These are phyloP conservation scores for Bombus pascuorum DNA, from an alignment of 1,140 invertebrate species.

Conservation along the genomic window DNA sequence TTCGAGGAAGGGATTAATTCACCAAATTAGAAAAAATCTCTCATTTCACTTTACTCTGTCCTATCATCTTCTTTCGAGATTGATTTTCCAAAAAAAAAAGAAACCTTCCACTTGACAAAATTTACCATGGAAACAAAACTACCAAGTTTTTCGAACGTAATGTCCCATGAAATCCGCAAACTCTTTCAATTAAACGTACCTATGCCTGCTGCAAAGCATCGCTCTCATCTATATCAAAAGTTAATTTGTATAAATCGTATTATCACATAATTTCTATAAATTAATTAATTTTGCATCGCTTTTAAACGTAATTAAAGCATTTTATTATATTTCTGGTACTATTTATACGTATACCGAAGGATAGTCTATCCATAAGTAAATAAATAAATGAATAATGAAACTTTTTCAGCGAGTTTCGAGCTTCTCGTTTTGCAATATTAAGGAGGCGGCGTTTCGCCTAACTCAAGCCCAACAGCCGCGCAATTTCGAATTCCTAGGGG, in stretches of 20 bases:
- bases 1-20: slow-evolving; percentile 43
- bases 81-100: background rate
- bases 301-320: too few relatives aligned
- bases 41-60: background rate
- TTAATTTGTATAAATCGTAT: background rate
- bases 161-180: too few relatives aligned
- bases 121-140: too few relatives aligned
- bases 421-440: background rate
- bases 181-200: too few relatives aligned
- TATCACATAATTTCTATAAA: too few relatives aligned
- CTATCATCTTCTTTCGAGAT: background rate
- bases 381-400: background rate
- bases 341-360: background rate
- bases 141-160: too few relatives aligned
- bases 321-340: background rate
- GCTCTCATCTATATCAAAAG: background rate
- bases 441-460: background rate
- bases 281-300: too few relatives aligned
- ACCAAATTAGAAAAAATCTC: slow-evolving; percentile 57
- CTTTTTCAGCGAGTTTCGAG: background rate
- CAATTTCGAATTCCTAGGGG: slow-evolving; percentile 71
- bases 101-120: background rate
- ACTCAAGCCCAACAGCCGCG: slow-evolving; percentile 1
- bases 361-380: background rate
- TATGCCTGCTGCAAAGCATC: too few relatives aligned